Evolutionary conservation across 2,888 invertebrate genomes (phyloP), one percentile per base, ranked within the genome.

Genomic region (Vanessa cardui): DNA sequence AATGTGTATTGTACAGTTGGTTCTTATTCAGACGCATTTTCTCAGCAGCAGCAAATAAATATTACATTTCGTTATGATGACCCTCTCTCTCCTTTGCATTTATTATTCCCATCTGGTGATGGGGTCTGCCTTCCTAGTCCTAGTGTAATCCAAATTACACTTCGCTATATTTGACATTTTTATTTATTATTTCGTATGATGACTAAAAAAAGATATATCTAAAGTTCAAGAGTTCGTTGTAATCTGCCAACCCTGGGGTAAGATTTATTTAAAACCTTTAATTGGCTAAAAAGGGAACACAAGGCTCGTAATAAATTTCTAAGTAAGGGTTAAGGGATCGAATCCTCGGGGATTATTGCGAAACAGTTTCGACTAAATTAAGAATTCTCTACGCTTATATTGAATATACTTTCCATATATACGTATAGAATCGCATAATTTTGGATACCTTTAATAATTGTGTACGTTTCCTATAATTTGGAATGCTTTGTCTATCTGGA

Each of bases 291-390:
- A 71, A 66, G 47, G 64, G 66, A 62, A 64, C 47, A 18, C 62
- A 64, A 71, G 66, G 61, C 54, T 61, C 49, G 60, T 58, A 71
- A 71, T 69, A 66, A 71, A 71, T 69, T 69, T 69, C 62, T 66
- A 62, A 68, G 62, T 49, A 71, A 66, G 71, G 69, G 69, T 66
- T 66, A 60, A 58, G 61, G 71, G 71, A 63, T 66, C 62, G 63
- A 61, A 69, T 66, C 69, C 69, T 63, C 52, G 12, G 66, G 66
- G 71, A 69, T 71, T 71, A 69, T 71, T 66, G 61, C 58, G 56
- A 71, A 69, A 69, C 66, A 66, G 58, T 52, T 47, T 61, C 62
- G 65, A 54, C 26, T 65, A 56, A 68, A 68, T 68, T 69, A 50
- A 52, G 33, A 67, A 62, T 62, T 62, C 50, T 49, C 46, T 62